Evolutionary conservation across 2,888 invertebrate species (phyloP).

Genomic region (Timandra comae): DNA sequence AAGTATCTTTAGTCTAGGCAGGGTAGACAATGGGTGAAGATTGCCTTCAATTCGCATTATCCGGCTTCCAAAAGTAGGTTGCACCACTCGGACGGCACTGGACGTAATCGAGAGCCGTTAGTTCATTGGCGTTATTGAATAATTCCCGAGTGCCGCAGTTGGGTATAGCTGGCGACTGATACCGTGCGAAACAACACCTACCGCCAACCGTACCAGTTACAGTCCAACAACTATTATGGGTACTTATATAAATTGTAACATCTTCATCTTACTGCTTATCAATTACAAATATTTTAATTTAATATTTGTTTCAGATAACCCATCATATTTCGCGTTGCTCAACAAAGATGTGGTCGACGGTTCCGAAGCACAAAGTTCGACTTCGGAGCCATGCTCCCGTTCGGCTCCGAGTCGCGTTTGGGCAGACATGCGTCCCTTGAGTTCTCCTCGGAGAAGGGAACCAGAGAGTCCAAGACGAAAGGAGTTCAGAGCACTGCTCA

Average conservation of each 20-base stretch:
- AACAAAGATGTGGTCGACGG: conserved; percentile 65
- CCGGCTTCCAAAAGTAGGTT: conserved; percentile 72
- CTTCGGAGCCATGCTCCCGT: conserved; percentile 77
- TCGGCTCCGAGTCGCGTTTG: conserved; percentile 82
- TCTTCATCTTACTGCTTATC: too few species aligned
- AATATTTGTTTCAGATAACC: conserved; percentile 80
- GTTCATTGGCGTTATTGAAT: conserved; percentile 73
- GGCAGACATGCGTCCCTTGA: conserved; percentile 54
- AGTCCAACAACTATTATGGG: conserved; percentile 39
- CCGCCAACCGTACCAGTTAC: conserved; percentile 6
- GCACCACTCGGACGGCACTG: conserved; percentile 54
- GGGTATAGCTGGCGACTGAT: conserved; percentile 29
- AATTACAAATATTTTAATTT: too few species aligned
- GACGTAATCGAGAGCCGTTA: conserved; percentile 70
- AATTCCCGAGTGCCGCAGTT: conserved; percentile 56
- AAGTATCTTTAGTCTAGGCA: neutral
- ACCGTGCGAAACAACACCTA: conserved; percentile 29
- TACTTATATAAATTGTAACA: conserved; percentile 16
- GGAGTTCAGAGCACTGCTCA: conserved; percentile 76
- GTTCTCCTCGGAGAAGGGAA: conserved; percentile 55
- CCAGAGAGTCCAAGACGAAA: conserved; percentile 66
- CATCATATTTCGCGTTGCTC: conserved; percentile 84
- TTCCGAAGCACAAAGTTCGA: conserved; percentile 37
- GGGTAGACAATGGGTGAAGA: conserved; percentile 59
- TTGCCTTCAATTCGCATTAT: conserved; percentile 74